Conservation (phyloP, 2,888 invertebrate species). For the Macropis europaea region DNA sequence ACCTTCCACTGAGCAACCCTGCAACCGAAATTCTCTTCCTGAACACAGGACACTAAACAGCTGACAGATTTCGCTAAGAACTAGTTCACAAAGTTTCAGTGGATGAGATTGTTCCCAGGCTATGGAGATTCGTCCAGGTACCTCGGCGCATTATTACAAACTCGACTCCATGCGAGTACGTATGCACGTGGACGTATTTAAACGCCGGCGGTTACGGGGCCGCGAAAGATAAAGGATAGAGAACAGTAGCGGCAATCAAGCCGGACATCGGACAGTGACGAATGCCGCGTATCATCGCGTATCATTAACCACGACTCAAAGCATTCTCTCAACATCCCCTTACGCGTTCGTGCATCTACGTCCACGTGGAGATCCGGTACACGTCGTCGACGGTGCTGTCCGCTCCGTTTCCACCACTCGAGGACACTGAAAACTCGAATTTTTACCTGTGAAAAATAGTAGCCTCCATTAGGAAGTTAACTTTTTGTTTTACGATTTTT, state of each 20-base stretch:
- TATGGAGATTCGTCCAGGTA: constrained; percentile 10
- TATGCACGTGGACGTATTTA: constrained; percentile 30
- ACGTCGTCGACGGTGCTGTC: constrained; percentile 13
- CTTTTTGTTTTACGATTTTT: too few species aligned
- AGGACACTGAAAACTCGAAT: constrained; percentile 11
- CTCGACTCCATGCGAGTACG: neutral
- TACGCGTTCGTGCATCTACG: constrained; percentile 58
- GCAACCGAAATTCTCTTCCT: too few species aligned
- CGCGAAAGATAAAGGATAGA: constrained; percentile 74
- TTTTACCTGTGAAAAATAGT: too few species aligned
- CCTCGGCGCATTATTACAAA: constrained; percentile 6
- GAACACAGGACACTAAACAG: too few species aligned
- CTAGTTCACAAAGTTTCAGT: too few species aligned
- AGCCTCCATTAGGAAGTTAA: too few species aligned
- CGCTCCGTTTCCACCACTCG: neutral
- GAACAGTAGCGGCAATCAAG: constrained; percentile 78
- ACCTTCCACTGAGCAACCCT: too few species aligned
- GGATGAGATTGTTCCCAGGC: neutral
- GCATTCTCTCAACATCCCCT: constrained; percentile 62
- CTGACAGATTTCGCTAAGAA: too few species aligned
- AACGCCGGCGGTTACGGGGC: constrained; percentile 37
- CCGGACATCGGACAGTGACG: constrained; percentile 78
- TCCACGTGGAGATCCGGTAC: constrained; percentile 46
- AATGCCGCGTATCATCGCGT: constrained; percentile 78
- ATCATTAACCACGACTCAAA: constrained; percentile 76